A percentile compares a stretch with the other conserved stretches of the same genome.
Conservation (phyloP, 1,140 invertebrate genomes). For the Goniozus legneri region DNA sequence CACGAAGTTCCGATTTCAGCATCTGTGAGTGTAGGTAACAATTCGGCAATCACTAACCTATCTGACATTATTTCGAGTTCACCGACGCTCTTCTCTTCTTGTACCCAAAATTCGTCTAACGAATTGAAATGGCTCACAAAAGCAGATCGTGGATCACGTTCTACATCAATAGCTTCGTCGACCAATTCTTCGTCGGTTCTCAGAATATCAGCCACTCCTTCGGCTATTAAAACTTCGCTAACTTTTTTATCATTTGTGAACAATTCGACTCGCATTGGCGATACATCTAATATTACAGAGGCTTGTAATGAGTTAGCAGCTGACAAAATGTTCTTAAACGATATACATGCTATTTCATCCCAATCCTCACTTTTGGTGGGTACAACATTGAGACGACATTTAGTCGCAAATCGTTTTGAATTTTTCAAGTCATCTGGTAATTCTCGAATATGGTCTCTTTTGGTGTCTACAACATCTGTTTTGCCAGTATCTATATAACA, state of each 20-base stretch:
- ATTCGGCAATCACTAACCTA: conserved; percentile 52
- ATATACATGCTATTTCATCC: conserved; percentile 59
- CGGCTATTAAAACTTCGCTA: conserved; percentile 29
- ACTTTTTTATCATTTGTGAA: conserved; percentile 25
- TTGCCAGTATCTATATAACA: conserved; percentile 83
- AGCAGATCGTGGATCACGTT: conserved; percentile 39
- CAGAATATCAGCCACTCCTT: conserved; percentile 55
- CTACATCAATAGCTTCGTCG: conserved; percentile 38
- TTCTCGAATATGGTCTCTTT: conserved; percentile 57
- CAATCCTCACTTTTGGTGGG: conserved; percentile 64
- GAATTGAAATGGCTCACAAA: conserved; percentile 59
- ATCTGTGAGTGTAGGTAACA: conserved; percentile 51
- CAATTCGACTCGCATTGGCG: conserved; percentile 23
- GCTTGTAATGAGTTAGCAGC: conserved; percentile 37
- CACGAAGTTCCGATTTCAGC: conserved; percentile 57
- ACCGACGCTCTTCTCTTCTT: conserved; percentile 55
- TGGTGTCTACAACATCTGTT: conserved; percentile 65
- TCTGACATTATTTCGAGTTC: conserved; percentile 60
- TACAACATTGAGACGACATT: conserved; percentile 64
- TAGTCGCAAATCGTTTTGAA: conserved; percentile 58
- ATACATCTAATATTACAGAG: conserved; percentile 12
- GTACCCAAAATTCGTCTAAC: conserved; percentile 64
- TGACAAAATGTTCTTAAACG: conserved; percentile 56
- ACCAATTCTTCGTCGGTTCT: conserved; percentile 39
- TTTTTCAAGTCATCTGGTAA: conserved; percentile 56